A percentile compares a stretch with the other conserved stretches of the same genome.
These are phyloP conservation scores for Limonius californicus DNA, from an alignment of 1,140 invertebrate genomes.

Conservation along the genomic window DNA sequence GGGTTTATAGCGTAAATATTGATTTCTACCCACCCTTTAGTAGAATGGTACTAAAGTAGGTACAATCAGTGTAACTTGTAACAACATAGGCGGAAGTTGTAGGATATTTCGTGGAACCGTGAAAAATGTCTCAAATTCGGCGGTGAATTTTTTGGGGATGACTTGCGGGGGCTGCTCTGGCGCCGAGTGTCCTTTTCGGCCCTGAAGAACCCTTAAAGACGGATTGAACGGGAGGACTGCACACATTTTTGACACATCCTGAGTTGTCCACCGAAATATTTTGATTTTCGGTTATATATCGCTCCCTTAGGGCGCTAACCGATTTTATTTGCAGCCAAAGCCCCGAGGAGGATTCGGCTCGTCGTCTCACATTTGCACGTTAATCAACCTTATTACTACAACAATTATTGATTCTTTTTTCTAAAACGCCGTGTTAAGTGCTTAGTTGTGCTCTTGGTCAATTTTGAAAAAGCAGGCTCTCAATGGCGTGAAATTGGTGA, in stretches of 20 bases:
- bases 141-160: background rate
- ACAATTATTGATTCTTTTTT: background rate
- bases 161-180: background rate
- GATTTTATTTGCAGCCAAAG: too few species aligned
- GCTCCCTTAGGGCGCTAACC: too few species aligned
- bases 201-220: background rate
- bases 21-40: conserved; percentile 31
- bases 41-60: conserved; percentile 4
- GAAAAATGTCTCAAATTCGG: background rate
- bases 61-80: conserved; percentile 16
- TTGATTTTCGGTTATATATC: too few species aligned
- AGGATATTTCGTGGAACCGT: conserved; percentile 19
- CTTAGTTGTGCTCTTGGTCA: too few species aligned
- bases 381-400: too few species aligned
- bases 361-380: too few species aligned
- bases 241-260: background rate
- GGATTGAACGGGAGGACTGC: background rate
- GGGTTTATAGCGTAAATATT: conserved; percentile 28
- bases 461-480: too few species aligned
- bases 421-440: background rate
- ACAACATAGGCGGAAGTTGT: conserved; percentile 14
- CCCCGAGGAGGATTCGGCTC: too few species aligned
- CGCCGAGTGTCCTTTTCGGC: background rate
- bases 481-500: background rate
- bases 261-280: background rate